Percentiles rank a stretch among this genome's conserved stretches.
Conservation (phyloP, 2,113 vertebrate species). For the Jaculus jaculus region DNA sequence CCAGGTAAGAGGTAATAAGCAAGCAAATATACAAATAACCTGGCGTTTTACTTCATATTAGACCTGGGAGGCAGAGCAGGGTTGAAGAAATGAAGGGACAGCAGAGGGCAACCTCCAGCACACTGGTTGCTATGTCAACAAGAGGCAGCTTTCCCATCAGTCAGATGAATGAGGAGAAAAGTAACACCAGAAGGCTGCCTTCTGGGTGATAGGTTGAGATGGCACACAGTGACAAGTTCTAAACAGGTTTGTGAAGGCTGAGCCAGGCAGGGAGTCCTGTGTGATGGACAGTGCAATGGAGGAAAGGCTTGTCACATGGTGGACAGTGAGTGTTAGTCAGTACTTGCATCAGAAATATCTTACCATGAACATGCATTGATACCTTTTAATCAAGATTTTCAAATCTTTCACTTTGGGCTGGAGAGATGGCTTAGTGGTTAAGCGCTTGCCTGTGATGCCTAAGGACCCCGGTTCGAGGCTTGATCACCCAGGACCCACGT, state of each 20-base stretch:
- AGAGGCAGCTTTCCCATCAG: neutral
- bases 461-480: too few relatives aligned
- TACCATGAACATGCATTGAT: neutral
- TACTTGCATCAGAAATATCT: neutral
- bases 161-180: neutral
- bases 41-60: too few relatives aligned
- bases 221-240: neutral
- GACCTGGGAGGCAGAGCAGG: neutral
- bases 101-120: neutral
- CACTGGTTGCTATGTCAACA: neutral
- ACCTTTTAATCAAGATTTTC: neutral
- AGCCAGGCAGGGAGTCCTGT: neutral
- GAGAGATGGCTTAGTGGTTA: too few relatives aligned
- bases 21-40: too few relatives aligned
- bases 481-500: too few relatives aligned
- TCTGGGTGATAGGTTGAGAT: neutral
- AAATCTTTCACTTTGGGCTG: neutral
- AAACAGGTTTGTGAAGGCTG: neutral
- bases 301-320: neutral
- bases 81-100: neutral
- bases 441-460: too few relatives aligned
- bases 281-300: neutral
- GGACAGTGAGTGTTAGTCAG: neutral
- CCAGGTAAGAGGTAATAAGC: too few relatives aligned
- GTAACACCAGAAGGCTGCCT: neutral